phyloP scores from a whole-genome alignment of 1,140 invertebrate species.

The Carcinoscorpius rotundicauda region DNA sequence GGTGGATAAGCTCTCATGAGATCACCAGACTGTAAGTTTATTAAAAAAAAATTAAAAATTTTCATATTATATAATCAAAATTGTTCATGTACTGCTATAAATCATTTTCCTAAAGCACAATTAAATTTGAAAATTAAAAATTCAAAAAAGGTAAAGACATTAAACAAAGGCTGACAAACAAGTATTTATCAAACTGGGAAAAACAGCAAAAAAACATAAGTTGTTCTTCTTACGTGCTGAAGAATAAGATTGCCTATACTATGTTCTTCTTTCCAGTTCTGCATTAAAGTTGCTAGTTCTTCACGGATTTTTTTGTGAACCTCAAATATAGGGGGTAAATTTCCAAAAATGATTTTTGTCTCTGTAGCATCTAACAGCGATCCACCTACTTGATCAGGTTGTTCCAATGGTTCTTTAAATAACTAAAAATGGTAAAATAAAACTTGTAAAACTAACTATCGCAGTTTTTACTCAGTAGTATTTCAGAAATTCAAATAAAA shows the following conservation, averaged over 20 bases:
- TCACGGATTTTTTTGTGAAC: slow-evolving; percentile 75
- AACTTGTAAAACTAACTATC: not conserved
- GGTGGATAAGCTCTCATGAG: slow-evolving; percentile 88
- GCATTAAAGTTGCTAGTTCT: slow-evolving; percentile 50
- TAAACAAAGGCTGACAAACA: slow-evolving; percentile 5
- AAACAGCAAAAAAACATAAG: not conserved
- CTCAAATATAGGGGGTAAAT: slow-evolving; percentile 85
- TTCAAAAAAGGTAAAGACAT: not conserved
- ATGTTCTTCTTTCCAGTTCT: slow-evolving; percentile 68
- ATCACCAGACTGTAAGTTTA: slow-evolving; percentile 34
- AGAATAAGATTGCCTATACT: slow-evolving; percentile 77
- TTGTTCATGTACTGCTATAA: not conserved
- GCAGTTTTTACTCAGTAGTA: no score
- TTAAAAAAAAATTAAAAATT: slow-evolving; percentile 20
- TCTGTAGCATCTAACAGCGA: slow-evolving; percentile 78
- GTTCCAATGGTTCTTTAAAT: slow-evolving; percentile 85
- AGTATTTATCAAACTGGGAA: slow-evolving; percentile 2
- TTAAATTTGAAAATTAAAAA: slow-evolving; percentile 16
- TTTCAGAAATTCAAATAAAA: no score
- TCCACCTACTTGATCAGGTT: slow-evolving; percentile 57
- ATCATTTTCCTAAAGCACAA: not conserved
- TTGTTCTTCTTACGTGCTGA: slow-evolving; percentile 46
- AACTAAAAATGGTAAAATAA: slow-evolving; percentile 46
- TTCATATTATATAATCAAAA: slow-evolving; percentile 3
- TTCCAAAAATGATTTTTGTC: slow-evolving; percentile 91